These are phyloP conservation scores for Leptoteleia sp. DNA, from an alignment of 1,140 invertebrate species.

Conservation along the genomic window DNA sequence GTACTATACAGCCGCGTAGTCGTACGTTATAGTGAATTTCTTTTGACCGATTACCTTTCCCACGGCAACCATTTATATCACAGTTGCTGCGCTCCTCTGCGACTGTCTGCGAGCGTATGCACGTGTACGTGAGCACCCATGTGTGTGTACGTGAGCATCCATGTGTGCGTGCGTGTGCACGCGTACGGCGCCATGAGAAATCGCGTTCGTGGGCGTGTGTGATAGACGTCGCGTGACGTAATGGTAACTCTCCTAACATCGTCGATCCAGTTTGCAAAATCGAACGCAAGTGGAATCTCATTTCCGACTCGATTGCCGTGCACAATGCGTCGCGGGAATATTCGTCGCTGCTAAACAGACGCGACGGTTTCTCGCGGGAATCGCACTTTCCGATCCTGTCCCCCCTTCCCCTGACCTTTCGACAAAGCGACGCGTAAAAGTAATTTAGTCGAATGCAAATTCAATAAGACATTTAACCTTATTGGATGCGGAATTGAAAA, in stretches of 20 bases:
- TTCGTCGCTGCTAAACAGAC: conserved; percentile 12
- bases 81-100: conserved; percentile 48
- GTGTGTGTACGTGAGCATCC: conserved; percentile 67
- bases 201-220: conserved; percentile 70
- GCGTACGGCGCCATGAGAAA: conserved; percentile 68
- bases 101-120: background rate
- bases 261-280: conserved; percentile 69
- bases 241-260: conserved; percentile 44
- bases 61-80: conserved; percentile 74
- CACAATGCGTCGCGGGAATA: conserved; percentile 38
- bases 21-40: conserved; percentile 69
- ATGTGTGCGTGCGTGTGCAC: conserved; percentile 14
- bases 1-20: conserved; percentile 14
- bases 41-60: conserved; percentile 77
- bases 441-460: conserved; percentile 52
- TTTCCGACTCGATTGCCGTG: conserved; percentile 39
- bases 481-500: conserved; percentile 49
- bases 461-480: conserved; percentile 45
- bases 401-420: conserved; percentile 34
- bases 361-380: conserved; percentile 19
- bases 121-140: conserved; percentile 22
- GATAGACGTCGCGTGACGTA: conserved; percentile 66
- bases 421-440: conserved; percentile 33
- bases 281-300: conserved; percentile 62
- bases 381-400: conserved; percentile 5